A percentile compares a stretch with the other conserved stretches of the same genome.
Evolutionary conservation across 2,888 invertebrate genomes (phyloP).

Genomic region (Yponomeuta plumbellus): DNA sequence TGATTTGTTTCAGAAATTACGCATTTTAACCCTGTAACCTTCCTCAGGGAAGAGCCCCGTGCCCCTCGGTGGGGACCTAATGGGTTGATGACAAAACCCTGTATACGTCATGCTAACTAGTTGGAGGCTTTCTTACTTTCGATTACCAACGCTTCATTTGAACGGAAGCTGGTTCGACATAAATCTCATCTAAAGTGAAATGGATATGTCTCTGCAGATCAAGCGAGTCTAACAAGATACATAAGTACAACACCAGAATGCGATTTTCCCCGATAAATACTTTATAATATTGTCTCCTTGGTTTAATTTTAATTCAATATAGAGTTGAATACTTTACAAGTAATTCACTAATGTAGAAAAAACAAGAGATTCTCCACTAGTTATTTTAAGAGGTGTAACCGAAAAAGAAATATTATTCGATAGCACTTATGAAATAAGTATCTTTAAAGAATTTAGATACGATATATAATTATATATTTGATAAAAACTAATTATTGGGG

Average conservation of each 20-base stretch:
- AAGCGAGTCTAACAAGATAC: slow-evolving; percentile 64
- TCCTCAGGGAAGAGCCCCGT: too few relatives aligned
- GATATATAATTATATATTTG: not conserved
- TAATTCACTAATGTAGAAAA: slow-evolving; percentile 45
- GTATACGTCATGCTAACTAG: not conserved
- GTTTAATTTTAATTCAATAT: slow-evolving; percentile 56
- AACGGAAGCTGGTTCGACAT: slow-evolving; percentile 43
- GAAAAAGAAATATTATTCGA: not conserved
- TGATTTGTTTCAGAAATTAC: too few relatives aligned
- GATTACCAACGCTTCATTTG: slow-evolving; percentile 38
- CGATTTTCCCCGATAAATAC: slow-evolving; percentile 61
- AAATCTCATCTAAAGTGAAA: slow-evolving; percentile 46
- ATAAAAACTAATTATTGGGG: slow-evolving; percentile 1
- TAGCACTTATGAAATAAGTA: too few relatives aligned
- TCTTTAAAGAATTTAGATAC: not conserved
- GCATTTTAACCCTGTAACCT: too few relatives aligned
- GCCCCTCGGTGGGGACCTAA: too few relatives aligned
- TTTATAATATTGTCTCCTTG: slow-evolving; percentile 70
- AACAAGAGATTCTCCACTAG: slow-evolving; percentile 24
- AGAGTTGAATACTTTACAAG: slow-evolving; percentile 61
- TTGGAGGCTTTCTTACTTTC: not conserved
- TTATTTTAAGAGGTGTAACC: not conserved
- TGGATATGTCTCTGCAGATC: slow-evolving; percentile 49
- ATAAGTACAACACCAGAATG: slow-evolving; percentile 57
- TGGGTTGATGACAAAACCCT: too few relatives aligned